Evolutionary conservation across 2,797 vertebrate species (phyloP), one percentile per base, ranked within the genome.

Genomic region (Lepilemur ruficaudatus): DNA sequence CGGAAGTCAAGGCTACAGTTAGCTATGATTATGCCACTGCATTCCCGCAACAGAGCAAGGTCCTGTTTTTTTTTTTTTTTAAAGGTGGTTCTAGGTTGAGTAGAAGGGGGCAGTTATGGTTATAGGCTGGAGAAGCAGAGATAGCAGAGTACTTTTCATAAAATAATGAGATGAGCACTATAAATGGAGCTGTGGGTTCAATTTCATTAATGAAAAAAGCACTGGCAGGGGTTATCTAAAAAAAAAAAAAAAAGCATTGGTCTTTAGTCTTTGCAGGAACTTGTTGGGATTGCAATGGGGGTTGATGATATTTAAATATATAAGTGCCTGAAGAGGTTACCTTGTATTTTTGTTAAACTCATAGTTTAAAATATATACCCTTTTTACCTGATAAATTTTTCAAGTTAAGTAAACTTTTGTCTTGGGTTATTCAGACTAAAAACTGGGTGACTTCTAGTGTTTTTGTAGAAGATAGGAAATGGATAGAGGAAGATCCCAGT

Each of bases 51-150:
- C 61, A 32, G 61, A 63, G 61, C 61, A 63, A 63, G 30, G 14
- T 63, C 30, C 30, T 63, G 61, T 15, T 63, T 63, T 6, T 32
- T 48, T 13, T 63, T 63, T 5, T 63, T 63, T 63, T 32, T 32
- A 63, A 63, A 63, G 28, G 28, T 30, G 6, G 52, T 88, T 90
- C 41, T 82, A 30, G 50, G 20, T 91, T 91, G 35, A 85, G 55
- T 78, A 43, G 35, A 38, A 73, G 75, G 25, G 61, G 22, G 3
- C 2, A 20, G 67, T 93, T 93, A 75, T 59, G 43, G 48, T 93
- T 96, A 89, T 12, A 96, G 89, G 17, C 50, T 82, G 38, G 32
- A 70, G 65, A 92, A 91, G 28, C 78, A 96, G 90, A 92, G 70
- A 73, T 96, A 46, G 18, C n/a, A 95, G 59, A 79, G 17, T 41